Evolutionary conservation across 2,888 invertebrate genomes (phyloP).

Genomic region (Nomada hirtipes): DNA sequence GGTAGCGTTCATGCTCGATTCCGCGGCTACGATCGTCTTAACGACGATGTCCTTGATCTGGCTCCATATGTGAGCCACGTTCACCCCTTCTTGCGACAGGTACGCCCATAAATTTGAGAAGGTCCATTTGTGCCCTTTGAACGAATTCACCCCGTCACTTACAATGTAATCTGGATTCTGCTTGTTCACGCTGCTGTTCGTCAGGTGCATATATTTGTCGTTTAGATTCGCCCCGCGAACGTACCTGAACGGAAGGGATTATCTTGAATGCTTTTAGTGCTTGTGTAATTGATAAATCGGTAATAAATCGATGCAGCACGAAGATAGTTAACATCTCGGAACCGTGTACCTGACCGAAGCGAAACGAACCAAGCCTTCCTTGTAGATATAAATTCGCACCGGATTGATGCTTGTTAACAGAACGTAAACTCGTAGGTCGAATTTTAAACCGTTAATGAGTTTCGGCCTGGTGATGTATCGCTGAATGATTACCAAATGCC

Average conservation of each 20-base stretch:
- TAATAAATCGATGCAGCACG: not conserved
- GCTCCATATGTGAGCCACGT: conserved; percentile 91
- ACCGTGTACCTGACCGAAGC: conserved; percentile 85
- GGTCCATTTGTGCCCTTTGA: conserved; percentile 96
- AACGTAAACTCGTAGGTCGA: conserved; percentile 97
- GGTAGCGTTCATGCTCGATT: conserved; percentile 37
- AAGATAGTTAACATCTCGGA: not conserved
- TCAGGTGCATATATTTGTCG: conserved; percentile 94
- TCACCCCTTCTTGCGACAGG: conserved; percentile 88
- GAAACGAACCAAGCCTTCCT: conserved; percentile 97
- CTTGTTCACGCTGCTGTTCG: conserved; percentile 95
- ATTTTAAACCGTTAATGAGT: conserved; percentile 96
- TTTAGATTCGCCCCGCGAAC: conserved; percentile 90
- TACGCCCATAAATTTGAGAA: conserved; percentile 87
- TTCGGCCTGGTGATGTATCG: conserved; percentile 92
- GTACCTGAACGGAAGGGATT: conserved; percentile 87
- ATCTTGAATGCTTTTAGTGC: not conserved
- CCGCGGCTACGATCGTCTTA: conserved; percentile 95
- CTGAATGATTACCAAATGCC: conserved; percentile 93
- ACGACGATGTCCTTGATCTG: conserved; percentile 94
- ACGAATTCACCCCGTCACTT: conserved; percentile 95
- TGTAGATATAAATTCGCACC: conserved; percentile 95
- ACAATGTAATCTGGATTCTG: conserved; percentile 92
- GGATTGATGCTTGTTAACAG: conserved; percentile 97
- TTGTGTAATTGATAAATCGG: conserved; percentile 3